Conservation (phyloP, 1,140 invertebrate genomes). For the Elysia chlorotica region DNA sequence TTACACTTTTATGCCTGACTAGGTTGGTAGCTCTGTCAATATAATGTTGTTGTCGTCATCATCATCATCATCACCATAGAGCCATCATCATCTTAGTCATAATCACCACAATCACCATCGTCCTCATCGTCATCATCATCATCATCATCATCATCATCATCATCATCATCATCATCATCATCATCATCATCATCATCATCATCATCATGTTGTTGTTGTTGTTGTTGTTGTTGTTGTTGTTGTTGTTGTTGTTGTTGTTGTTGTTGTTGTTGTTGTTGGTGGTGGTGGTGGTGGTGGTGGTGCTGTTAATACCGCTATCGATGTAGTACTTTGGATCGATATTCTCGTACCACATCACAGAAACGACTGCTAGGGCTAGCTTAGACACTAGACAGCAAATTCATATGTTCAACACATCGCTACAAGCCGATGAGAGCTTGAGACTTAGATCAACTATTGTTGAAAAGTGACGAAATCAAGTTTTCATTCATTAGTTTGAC, state of each 20-base stretch:
- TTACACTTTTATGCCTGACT: neutral
- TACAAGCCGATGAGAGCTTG: too few species aligned
- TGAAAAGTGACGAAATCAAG: too few species aligned
- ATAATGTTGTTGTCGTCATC: neutral
- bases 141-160: neutral
- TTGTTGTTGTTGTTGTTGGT: neutral
- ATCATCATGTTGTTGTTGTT: neutral
- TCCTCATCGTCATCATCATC: neutral
- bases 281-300: too few species aligned
- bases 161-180: neutral
- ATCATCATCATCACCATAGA: too few species aligned
- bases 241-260: neutral
- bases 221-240: neutral
- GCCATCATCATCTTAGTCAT: neutral
- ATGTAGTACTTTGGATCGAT: neutral
- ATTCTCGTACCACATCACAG: neutral
- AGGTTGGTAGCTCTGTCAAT: neutral
- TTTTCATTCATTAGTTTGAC: too few species aligned
- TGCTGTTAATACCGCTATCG: too few species aligned
- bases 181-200: neutral
- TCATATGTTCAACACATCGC: too few species aligned
- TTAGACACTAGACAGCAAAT: neutral
- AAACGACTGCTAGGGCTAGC: neutral
- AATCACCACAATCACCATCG: neutral
- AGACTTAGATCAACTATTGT: too few species aligned